A percentile compares a stretch with the other conserved stretches of the same genome.
These are phyloP conservation scores for Scaeva pyrastri DNA, from an alignment of 2,888 invertebrate genomes.

Conservation along the genomic window DNA sequence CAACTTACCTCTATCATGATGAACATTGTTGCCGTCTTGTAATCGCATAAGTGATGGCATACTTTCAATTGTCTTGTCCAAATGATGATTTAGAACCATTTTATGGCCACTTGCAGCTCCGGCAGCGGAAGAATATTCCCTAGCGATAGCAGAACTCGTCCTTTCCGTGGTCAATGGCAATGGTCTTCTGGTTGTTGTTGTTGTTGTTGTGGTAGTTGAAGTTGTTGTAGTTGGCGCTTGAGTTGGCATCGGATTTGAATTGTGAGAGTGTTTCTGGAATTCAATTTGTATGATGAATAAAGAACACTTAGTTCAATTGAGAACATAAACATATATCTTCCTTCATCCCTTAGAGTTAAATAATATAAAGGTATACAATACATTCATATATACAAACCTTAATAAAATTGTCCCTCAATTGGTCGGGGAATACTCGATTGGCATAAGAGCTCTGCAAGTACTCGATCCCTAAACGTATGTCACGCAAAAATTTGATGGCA, in stretches of 20 bases:
- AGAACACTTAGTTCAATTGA: conserved; percentile 27
- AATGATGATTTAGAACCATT: conserved; percentile 69
- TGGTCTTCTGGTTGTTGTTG: conserved; percentile 77
- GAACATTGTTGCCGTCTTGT: conserved; percentile 80
- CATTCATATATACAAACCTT: conserved; percentile 77
- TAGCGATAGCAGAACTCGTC: conserved; percentile 77
- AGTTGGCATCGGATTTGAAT: conserved; percentile 70
- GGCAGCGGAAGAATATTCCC: conserved; percentile 70
- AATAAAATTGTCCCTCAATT: conserved; percentile 81
- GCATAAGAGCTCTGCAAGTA: conserved; percentile 86
- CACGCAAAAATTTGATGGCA: conserved; percentile 90
- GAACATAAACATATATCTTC: background rate
- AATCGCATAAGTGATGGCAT: conserved; percentile 82
- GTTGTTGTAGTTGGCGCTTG: conserved; percentile 73
- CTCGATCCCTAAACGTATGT: conserved; percentile 90
- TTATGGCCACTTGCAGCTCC: conserved; percentile 24
- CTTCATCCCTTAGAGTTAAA: background rate
- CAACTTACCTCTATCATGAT: conserved; percentile 76
- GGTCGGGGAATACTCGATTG: conserved; percentile 81
- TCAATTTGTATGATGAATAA: conserved; percentile 37
- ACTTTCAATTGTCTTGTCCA: conserved; percentile 80
- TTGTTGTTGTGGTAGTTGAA: conserved; percentile 77
- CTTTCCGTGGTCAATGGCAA: conserved; percentile 78
- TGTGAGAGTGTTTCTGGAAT: conserved; percentile 75
- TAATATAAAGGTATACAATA: background rate